These are phyloP conservation scores for Lerista edwardsae DNA, from an alignment of 2,797 vertebrate genomes.

Conservation along the genomic window DNA sequence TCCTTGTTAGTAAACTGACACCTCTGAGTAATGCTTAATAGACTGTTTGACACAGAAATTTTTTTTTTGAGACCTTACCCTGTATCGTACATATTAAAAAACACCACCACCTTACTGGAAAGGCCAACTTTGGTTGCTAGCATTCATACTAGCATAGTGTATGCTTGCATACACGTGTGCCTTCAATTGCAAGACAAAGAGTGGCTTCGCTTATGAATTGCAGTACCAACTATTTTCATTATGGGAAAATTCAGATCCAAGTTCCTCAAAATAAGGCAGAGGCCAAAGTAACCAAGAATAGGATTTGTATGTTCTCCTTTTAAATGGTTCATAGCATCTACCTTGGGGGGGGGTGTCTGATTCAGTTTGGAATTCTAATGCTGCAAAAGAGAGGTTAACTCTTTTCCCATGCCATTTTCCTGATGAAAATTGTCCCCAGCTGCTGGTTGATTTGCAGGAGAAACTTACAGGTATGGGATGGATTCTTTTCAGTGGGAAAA, in stretches of 20 bases:
- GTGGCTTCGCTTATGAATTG: background rate
- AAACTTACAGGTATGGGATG: background rate
- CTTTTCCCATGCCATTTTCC: background rate
- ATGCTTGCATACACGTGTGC: background rate
- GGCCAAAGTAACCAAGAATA: background rate
- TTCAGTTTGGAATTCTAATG: background rate
- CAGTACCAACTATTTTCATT: background rate
- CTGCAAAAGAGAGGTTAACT: background rate
- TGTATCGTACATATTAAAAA: background rate
- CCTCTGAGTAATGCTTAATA: background rate
- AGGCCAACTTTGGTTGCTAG: background rate
- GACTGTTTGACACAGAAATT: background rate
- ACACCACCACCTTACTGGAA: constrained; percentile 5
- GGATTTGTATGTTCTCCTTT: background rate
- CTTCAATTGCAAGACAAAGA: background rate
- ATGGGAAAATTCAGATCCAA: background rate
- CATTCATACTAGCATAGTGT: no score
- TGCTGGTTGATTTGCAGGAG: background rate
- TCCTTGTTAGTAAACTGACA: background rate
- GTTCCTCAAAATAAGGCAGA: background rate
- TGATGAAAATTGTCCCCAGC: background rate
- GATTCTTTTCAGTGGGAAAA: background rate
- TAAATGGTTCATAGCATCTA: background rate
- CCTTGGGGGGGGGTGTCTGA: background rate
- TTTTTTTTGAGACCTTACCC: background rate